These are phyloP conservation scores for Pseudochaenichthys georgianus DNA, from an alignment of 2,797 vertebrate genomes.

Conservation along the genomic window DNA sequence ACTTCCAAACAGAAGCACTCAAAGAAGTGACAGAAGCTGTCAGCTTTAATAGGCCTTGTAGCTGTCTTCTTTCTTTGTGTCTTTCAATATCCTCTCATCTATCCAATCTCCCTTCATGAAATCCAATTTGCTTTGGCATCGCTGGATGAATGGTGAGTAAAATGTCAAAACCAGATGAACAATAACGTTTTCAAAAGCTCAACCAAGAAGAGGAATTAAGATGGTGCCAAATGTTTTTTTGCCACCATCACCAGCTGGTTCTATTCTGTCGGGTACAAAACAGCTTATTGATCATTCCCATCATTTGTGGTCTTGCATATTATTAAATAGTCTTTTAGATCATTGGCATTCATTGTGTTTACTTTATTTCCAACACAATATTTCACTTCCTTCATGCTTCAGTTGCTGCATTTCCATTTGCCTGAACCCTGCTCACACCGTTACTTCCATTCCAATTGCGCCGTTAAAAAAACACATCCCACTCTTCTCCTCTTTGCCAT, in stretches of 20 bases:
- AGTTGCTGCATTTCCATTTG: slow-evolving; percentile 62
- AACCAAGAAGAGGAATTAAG: slow-evolving; percentile 27
- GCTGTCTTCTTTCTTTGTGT: slow-evolving; percentile 42
- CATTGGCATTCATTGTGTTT: slow-evolving; percentile 54
- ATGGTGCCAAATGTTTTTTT: slow-evolving; percentile 2
- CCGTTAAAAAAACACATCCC: slow-evolving; percentile 15
- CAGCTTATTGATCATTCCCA: slow-evolving; percentile 35
- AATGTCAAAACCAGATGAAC: slow-evolving; percentile 61
- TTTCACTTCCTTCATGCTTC: slow-evolving; percentile 57
- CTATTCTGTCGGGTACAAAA: slow-evolving; percentile 13
- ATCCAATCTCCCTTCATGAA: slow-evolving; percentile 48
- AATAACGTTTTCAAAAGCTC: slow-evolving; percentile 58
- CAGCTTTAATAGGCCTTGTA: slow-evolving; percentile 53
- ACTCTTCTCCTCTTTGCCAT: slow-evolving; percentile 37
- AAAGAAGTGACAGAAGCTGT: slow-evolving; percentile 62
- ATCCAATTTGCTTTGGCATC: slow-evolving; percentile 63
- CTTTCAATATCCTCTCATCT: slow-evolving; percentile 64
- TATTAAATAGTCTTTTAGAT: slow-evolving; percentile 48
- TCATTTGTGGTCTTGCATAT: slow-evolving; percentile 31
- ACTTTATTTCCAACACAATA: slow-evolving; percentile 39
- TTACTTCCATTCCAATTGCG: slow-evolving; percentile 29
- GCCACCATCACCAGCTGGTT: slow-evolving; percentile 6
- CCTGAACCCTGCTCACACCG: slow-evolving; percentile 27
- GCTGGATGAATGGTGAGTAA: slow-evolving; percentile 48
- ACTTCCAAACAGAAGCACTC: slow-evolving; percentile 52